Percentiles rank a stretch among this genome's conserved stretches.
These are phyloP conservation scores for Vidua macroura DNA, from an alignment of 2,113 vertebrate species.

Conservation along the genomic window DNA sequence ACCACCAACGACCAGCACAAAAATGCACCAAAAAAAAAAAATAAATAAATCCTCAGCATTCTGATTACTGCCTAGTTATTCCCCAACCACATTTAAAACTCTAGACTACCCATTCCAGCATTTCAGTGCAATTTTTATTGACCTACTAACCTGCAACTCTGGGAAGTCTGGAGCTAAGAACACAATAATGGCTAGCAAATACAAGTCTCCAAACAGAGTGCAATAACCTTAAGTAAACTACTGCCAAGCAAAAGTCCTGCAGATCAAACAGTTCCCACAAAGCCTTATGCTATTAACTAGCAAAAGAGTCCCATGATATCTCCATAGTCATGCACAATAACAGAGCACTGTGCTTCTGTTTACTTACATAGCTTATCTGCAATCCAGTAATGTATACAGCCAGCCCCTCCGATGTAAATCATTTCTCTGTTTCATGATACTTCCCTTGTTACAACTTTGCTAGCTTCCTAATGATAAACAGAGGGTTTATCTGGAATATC, in stretches of 20 bases:
- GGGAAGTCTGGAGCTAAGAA: conserved; percentile 64
- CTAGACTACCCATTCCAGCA: conserved; percentile 44
- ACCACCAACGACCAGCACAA: not conserved
- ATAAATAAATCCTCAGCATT: not conserved
- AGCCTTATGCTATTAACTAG: conserved; percentile 52
- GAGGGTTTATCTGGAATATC: not conserved
- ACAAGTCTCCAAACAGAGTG: conserved; percentile 54
- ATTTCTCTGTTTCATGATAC: not conserved
- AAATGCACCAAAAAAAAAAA: not conserved
- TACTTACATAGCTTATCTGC: conserved; percentile 61
- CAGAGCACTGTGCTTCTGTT: conserved; percentile 18
- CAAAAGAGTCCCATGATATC: conserved; percentile 50
- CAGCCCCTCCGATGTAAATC: conserved; percentile 20
- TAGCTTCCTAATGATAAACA: conserved; percentile 15
- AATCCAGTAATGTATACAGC: not conserved
- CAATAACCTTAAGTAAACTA: conserved; percentile 65
- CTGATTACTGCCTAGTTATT: not conserved
- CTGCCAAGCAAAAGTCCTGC: conserved; percentile 49
- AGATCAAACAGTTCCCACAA: conserved; percentile 65
- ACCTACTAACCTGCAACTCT: conserved; percentile 71
- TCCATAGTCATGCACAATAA: conserved; percentile 24
- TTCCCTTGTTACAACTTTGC: conserved; percentile 7
- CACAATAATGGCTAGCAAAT: conserved; percentile 57
- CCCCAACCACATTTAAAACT: conserved; percentile 20
- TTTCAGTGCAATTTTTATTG: conserved; percentile 79